Evolutionary conservation across 2,113 vertebrate species (phyloP).

Genomic region (Datnioides undecimradiatus): DNA sequence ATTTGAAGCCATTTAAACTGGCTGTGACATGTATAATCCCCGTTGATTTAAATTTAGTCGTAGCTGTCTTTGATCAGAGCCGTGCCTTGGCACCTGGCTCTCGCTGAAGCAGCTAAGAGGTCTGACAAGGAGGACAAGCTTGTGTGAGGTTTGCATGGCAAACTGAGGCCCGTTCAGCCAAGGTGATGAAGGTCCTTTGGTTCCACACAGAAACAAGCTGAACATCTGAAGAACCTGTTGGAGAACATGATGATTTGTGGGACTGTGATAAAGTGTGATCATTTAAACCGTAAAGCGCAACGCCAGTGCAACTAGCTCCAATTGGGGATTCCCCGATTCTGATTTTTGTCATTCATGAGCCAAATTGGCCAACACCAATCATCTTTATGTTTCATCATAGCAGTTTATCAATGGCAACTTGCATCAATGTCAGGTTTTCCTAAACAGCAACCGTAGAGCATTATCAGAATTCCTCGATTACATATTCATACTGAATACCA

Average conservation of each 20-base stretch:
- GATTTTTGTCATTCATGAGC: no score
- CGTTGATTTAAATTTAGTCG: constrained; percentile 53
- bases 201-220: background rate
- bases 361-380: no score
- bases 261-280: background rate
- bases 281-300: no score
- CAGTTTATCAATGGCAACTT: no score
- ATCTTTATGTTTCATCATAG: no score
- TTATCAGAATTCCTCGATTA: no score
- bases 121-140: constrained; percentile 9
- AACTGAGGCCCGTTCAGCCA: background rate
- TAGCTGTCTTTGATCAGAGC: constrained; percentile 51
- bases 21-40: constrained; percentile 54
- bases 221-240: background rate
- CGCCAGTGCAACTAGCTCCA: no score
- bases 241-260: background rate
- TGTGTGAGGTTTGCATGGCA: background rate
- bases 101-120: constrained; percentile 2
- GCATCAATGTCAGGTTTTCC: no score
- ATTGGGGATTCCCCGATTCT: no score
- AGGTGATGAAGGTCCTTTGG: background rate
- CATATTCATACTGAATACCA: no score
- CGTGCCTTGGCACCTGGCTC: constrained; percentile 8
- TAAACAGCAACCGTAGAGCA: no score
- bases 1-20: constrained; percentile 60